phyloP scores from a whole-genome alignment of 2,888 invertebrate species.

The Argynnis bischoffii region DNA sequence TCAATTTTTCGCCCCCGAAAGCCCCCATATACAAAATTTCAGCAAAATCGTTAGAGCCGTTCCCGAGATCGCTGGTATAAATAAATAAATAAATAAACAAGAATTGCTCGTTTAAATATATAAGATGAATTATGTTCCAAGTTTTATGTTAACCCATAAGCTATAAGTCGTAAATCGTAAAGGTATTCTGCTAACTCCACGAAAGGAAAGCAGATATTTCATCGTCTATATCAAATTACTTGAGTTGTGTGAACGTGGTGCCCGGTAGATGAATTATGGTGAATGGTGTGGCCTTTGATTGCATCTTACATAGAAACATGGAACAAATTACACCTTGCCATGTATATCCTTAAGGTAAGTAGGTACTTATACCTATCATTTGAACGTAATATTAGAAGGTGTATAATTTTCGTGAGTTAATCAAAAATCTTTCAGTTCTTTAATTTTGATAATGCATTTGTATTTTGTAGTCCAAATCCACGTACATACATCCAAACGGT shows the following conservation, averaged over 20 bases:
- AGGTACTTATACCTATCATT: background rate
- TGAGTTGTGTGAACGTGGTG: constrained; percentile 27
- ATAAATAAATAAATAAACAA: no score
- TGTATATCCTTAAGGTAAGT: constrained; percentile 18
- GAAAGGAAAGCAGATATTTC: constrained; percentile 31
- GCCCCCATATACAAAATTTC: no score
- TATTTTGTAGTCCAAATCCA: no score
- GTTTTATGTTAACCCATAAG: background rate
- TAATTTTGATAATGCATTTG: no score
- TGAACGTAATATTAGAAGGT: background rate
- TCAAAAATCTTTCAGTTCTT: no score
- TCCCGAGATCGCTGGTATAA: no score
- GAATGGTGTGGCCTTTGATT: constrained; percentile 37
- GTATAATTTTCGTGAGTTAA: background rate
- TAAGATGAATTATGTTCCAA: background rate
- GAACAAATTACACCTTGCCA: constrained; percentile 28
- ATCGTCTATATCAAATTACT: constrained; percentile 32
- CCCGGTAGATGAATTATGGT: constrained; percentile 35
- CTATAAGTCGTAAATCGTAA: constrained; percentile 6
- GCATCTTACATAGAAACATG: constrained; percentile 32
- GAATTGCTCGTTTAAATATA: no score
- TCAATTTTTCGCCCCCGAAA: no score
- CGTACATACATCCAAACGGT: no score
- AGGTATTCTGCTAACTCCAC: constrained; percentile 14
- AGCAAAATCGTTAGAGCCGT: no score